Percentiles rank a stretch among this genome's conserved stretches.
Evolutionary conservation across 2,113 vertebrate genomes (phyloP).

Genomic region (Silurus glanis): DNA sequence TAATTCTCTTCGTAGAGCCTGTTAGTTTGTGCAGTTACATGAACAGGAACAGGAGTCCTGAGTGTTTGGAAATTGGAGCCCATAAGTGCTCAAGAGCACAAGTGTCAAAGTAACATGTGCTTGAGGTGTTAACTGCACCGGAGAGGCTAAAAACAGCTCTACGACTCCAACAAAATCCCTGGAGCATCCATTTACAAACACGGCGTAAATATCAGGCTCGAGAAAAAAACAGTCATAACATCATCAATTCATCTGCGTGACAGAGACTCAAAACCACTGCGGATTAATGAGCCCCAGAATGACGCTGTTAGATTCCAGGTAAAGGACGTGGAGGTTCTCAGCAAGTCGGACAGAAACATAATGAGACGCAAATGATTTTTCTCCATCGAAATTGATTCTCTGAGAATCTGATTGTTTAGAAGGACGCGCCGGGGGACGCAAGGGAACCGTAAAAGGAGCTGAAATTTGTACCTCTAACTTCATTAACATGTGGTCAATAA

Average conservation of each 20-base stretch:
- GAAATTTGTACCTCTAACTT: background rate
- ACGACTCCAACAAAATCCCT: background rate
- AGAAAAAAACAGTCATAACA: background rate
- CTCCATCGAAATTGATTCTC: no score
- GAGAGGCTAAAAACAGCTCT: slow-evolving; percentile 59
- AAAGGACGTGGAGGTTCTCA: no score
- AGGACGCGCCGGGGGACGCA: no score
- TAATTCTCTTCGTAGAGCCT: background rate
- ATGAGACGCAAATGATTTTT: no score
- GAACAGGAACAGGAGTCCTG: background rate
- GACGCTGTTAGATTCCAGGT: no score
- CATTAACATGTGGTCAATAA: background rate
- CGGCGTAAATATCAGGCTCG: slow-evolving; percentile 8
- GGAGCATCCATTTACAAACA: slow-evolving; percentile 24
- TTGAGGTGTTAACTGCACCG: slow-evolving; percentile 46
- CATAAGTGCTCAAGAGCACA: slow-evolving; percentile 39
- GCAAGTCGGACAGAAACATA: no score
- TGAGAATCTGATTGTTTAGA: no score
- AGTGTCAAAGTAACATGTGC: slow-evolving; percentile 59
- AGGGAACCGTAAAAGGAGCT: background rate
- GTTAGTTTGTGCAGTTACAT: background rate
- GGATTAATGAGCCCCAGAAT: no score
- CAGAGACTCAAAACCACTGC: no score
- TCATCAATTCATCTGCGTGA: background rate
- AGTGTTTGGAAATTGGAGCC: slow-evolving; percentile 34